Evolutionary conservation across 2,113 vertebrate species (phyloP), one percentile per base, ranked within the genome.

Genomic region (Anser brachyrhynchus): DNA sequence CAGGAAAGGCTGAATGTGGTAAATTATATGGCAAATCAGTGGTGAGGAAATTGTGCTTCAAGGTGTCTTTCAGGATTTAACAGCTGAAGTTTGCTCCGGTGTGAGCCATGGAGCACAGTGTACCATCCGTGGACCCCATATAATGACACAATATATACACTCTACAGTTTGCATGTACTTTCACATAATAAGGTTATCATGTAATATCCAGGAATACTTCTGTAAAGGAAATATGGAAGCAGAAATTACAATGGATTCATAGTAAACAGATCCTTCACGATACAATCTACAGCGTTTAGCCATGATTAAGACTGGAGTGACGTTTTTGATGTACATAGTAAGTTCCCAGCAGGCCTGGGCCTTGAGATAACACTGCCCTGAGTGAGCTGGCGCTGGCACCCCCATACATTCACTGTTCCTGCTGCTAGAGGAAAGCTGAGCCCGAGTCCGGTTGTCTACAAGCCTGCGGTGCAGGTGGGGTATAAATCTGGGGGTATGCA

Each of bases 1-100:
- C 78, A 84, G 93, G 80, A 77, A 91, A 86, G 69, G 55, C 87
- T 78, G 90, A 95, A 91, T 93, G 84, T 92, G 93, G 89, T 87
- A 97, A 91, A 95, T 94, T 92, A 89, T 73, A 93, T 95, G 96
- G 94, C 85, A 94, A 90, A 91, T 93, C 80, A 96, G 90, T 41
- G 9, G 87, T 94, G 89, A 91, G 95, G 90, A 98, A 95, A 88
- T 97, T 98, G 98, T 98, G 98, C 98, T 98, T 98, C 97, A 95
- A 96, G 92, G 93, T 80, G 93, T 94, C 89, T 93, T 93, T 95
- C 95, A 92, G 96, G 96, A 95, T 95, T 95, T 92, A 97, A 96
- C 86, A 97, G 89, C 83, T 96, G 97, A 87, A 89, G 90, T 97
- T 97, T 96, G 95, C 94, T 84, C 95, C 5, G 84, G 96, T 65